Evolutionary conservation across 1,140 invertebrate genomes (phyloP).

Genomic region (Nebria ingens): DNA sequence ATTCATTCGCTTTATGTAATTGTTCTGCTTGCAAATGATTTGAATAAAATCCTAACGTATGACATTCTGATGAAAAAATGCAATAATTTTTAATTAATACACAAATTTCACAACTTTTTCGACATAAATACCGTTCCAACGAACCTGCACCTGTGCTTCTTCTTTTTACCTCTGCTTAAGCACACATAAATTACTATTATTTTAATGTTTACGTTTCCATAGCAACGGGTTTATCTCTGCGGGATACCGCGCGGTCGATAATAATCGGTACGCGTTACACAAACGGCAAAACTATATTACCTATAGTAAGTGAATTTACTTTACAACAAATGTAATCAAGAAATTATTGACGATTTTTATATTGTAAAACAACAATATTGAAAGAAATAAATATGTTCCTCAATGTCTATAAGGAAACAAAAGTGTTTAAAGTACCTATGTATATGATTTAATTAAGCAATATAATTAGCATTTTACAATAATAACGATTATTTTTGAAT

Average conservation of each 20-base stretch:
- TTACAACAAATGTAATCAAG: not conserved
- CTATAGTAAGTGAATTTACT: not conserved
- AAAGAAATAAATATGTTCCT: not conserved
- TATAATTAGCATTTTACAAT: too few species aligned
- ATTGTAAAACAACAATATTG: not conserved
- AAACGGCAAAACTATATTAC: not conserved
- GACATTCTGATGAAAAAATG: not conserved
- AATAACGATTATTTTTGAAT: too few species aligned
- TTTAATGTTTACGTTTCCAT: not conserved
- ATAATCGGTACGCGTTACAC: not conserved
- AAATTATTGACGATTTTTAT: not conserved
- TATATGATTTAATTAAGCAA: too few species aligned
- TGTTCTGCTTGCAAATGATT: not conserved
- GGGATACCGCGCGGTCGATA: not conserved
- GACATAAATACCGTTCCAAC: not conserved
- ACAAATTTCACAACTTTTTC: not conserved
- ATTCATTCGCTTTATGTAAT: not conserved
- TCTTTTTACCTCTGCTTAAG: not conserved
- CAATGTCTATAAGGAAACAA: not conserved
- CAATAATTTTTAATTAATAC: not conserved
- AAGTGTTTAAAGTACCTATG: too few species aligned
- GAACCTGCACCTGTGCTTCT: not conserved
- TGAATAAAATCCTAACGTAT: too few species aligned
- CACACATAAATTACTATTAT: not conserved
- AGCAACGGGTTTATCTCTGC: not conserved